Evolutionary conservation across 1,140 invertebrate species (phyloP).

Genomic region (Battus philenor): DNA sequence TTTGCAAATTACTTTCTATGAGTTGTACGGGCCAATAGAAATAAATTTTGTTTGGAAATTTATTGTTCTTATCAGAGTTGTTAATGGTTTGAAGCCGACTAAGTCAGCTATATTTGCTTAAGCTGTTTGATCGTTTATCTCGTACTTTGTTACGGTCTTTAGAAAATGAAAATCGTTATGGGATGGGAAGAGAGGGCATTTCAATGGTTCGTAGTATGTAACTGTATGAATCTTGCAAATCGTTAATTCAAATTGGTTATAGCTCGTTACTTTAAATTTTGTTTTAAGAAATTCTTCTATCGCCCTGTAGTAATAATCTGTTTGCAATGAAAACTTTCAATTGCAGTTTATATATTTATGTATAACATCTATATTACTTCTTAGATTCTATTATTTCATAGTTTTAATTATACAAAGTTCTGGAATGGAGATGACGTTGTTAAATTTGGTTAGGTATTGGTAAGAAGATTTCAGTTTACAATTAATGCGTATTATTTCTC

Average conservation of each 20-base stretch:
- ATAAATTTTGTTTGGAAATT: conserved; percentile 18
- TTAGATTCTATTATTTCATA: too few species aligned
- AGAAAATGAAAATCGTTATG: conserved; percentile 25
- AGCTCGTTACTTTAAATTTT: conserved; percentile 52
- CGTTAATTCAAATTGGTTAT: conserved; percentile 39
- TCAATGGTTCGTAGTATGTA: conserved; percentile 35
- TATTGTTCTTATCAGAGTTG: conserved; percentile 25
- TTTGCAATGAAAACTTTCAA: too few species aligned
- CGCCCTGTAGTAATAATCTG: conserved; percentile 39
- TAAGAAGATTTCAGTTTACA: too few species aligned
- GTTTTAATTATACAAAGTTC: too few species aligned
- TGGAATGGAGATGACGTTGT: too few species aligned
- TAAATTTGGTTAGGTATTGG: too few species aligned
- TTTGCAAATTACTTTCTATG: conserved; percentile 9
- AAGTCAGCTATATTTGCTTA: conserved; percentile 35
- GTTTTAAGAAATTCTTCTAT: conserved; percentile 44
- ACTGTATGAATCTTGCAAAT: conserved; percentile 47
- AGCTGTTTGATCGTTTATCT: conserved; percentile 46
- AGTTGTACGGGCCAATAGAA: conserved; percentile 6
- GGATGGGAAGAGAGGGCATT: conserved; percentile 13
- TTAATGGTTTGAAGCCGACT: conserved; percentile 27
- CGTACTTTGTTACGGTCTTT: conserved; percentile 36
- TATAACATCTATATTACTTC: too few species aligned
- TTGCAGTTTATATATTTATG: too few species aligned
- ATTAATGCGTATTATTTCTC: too few species aligned